Conservation (phyloP, 2,797 vertebrate species). For the Gobionotothen gibberifrons region DNA sequence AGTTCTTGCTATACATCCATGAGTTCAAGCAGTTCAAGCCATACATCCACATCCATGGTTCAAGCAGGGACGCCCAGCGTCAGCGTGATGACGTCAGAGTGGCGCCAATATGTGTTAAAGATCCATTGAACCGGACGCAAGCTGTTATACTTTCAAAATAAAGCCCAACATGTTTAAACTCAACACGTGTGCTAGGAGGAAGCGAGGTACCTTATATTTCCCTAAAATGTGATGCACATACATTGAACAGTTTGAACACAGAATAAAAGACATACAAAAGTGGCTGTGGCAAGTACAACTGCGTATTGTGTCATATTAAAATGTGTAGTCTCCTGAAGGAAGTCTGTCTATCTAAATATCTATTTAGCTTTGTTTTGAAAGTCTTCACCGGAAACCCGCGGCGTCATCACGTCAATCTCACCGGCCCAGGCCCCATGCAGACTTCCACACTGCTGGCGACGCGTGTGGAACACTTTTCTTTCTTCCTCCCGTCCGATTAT, state of each 20-base stretch:
- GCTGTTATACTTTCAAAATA: neutral
- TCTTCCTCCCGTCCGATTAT: neutral
- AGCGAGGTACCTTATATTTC: too few relatives aligned
- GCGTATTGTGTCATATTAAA: too few relatives aligned
- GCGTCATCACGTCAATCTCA: neutral
- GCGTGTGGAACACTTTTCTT: conserved; percentile 51
- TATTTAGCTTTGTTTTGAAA: conserved; percentile 52
- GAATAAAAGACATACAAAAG: too few relatives aligned
- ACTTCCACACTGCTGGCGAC: conserved; percentile 68
- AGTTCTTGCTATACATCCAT: neutral
- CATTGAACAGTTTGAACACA: too few relatives aligned
- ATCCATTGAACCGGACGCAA: neutral
- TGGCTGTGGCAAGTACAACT: too few relatives aligned
- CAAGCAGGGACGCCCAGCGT: too few relatives aligned
- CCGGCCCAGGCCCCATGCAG: neutral
- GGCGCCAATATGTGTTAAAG: neutral
- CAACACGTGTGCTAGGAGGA: too few relatives aligned
- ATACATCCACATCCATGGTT: too few relatives aligned
- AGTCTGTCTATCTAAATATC: too few relatives aligned
- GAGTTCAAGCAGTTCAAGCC: neutral
- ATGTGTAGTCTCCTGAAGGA: too few relatives aligned
- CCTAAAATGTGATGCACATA: too few relatives aligned
- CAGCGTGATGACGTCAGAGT: conserved; percentile 15
- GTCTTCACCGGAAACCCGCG: rapidly evolving
- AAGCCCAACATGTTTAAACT: neutral